These are phyloP conservation scores for Paraescarpia echinospica DNA, from an alignment of 1,140 invertebrate species.

Conservation along the genomic window DNA sequence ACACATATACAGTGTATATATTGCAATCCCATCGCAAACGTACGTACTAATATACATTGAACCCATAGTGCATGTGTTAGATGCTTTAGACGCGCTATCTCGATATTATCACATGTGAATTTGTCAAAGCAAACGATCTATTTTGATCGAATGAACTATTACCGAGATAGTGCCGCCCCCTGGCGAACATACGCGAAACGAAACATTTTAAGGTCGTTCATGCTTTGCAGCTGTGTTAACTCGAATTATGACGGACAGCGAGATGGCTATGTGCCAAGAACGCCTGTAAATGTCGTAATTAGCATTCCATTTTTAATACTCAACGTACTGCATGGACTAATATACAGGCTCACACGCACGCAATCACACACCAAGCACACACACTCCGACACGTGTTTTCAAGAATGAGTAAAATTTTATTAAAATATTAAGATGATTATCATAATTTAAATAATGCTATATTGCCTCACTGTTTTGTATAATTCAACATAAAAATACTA, in stretches of 20 bases:
- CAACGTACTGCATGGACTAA: too few relatives aligned
- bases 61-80: neutral
- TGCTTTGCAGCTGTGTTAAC: neutral
- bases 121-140: neutral
- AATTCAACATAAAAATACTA: too few relatives aligned
- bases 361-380: too few relatives aligned
- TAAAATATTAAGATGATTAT: too few relatives aligned
- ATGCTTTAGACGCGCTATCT: neutral
- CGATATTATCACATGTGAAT: neutral
- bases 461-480: too few relatives aligned
- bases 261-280: too few relatives aligned
- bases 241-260: neutral
- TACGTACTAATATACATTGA: neutral
- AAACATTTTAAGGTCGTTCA: neutral
- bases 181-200: neutral
- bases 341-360: too few relatives aligned
- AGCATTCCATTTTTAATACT: too few relatives aligned
- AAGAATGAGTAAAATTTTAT: too few relatives aligned
- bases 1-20: neutral
- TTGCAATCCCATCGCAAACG: neutral
- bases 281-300: too few relatives aligned
- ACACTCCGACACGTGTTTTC: too few relatives aligned
- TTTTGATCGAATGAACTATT: neutral
- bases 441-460: too few relatives aligned
- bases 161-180: neutral